Base-by-base conservation (phyloP, 2,888 invertebrate species). In the Tricholauxania praeusta region DNA sequence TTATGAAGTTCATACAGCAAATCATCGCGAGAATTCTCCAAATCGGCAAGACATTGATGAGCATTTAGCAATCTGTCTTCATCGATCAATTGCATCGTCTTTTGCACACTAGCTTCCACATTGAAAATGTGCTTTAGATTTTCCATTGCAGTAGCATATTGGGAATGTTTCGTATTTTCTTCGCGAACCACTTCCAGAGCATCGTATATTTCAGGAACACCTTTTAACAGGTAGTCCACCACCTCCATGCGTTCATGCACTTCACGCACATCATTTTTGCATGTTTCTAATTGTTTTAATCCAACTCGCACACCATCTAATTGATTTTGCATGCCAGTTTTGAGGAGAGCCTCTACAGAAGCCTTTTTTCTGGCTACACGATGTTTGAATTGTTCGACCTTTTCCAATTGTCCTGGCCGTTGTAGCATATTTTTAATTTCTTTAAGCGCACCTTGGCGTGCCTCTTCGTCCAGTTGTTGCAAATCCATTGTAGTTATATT, bases 301-400 rank as follows among this genome's bases (percentile, higher is more conserved):
- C 99, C 99, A 14, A 96, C 94, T 79, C 95, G 92, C 0, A 99
- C 98, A 1, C 98, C 98, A 88, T 99, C 99, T 71, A 99, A 88
- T 88, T 99, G 98, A 76, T 97, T 96, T 87, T 99, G 98, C 89
- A 99, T 96, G 1, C 98, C 98, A n/a, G 98, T 97, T 88, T 99
- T 98, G 28, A 99, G 80, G 22, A 87, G 77, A 28, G 87, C 86
- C 77, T 87, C 87, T n/a, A 85, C 84, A 0, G 86, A 86, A 1
- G 86, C 86, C 59, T 87, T 87, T 74, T 87, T 87, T 4, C 87
- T 82, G 60, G 86, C 83, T 14, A 87, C 85, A 47, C 87, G 82
- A 78, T 86, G 84, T 10, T 85, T 84, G 74, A 86, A 88, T 74
- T 87, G 87, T 15, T 88, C 87, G 78, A 93, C 92, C 89, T 96